Evolutionary conservation across 2,113 vertebrate genomes (phyloP), one percentile per base, ranked within the genome.

Genomic region (Ageneiosus marmoratus): DNA sequence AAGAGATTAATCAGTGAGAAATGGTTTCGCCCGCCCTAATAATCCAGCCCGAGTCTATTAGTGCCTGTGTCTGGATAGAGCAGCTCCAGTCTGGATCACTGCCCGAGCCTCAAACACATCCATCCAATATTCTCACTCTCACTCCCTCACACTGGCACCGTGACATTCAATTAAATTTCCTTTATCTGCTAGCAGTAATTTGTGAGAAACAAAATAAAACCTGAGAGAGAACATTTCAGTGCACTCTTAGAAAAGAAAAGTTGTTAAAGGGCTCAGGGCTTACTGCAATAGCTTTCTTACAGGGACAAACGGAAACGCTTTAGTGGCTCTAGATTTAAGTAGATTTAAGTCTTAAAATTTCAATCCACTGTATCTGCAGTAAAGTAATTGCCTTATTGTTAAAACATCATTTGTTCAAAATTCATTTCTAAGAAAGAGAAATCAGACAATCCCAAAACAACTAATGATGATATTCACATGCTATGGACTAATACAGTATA

Each of bases 1-100:
- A 84, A 79, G 76, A 79, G 83, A 84, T 84, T 79, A 84, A 69
- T 84, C 83, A 84, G 83, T 73, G 53, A 62, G 76, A 84, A 84
- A 79, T 41, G 55, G 27, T 79, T 84, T 63, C 44, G 5, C 67
- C 83, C 48, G 55, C 76, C 76, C 76, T 79, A 58, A 84, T 79
- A 84, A 84, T 84, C 83, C 76, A 73, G 65, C 41, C 62, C 4
- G 44, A 79, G 83, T 73, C 77, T 79, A 84, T 84, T 84, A 79
- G 53, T 79, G 76, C 44, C 81, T 79, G 81, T 76, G 82, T 83
- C 65, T 72, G 34, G 41, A 84, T 24, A 84, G 83, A 84, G 55
- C 83, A 27, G 55, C 41, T 50, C n/a, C 70, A 82, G 80, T 32
- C 55, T 82, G 70, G 70, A 82, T 82, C 55, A 11, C 29, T 79